These are phyloP conservation scores for Andrena camellia DNA, from an alignment of 2,888 invertebrate genomes.

Conservation along the genomic window DNA sequence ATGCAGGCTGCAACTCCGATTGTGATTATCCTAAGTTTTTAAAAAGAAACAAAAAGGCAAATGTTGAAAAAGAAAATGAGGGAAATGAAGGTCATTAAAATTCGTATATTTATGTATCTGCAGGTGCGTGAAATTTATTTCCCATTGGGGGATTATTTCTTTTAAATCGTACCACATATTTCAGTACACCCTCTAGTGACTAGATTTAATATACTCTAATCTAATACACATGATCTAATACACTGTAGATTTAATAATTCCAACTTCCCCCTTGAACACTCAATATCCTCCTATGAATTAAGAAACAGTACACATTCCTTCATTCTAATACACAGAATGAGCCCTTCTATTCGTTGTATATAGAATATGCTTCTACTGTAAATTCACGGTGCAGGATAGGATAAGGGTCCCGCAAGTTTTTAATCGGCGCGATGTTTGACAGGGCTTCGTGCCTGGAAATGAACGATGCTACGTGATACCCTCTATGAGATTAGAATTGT, in stretches of 20 bases:
- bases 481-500: slow-evolving; percentile 66
- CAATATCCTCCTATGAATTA: slow-evolving; percentile 13
- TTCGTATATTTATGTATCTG: too few species aligned
- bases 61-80: background rate
- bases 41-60: background rate
- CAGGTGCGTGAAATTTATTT: too few species aligned
- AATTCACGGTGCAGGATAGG: too few species aligned
- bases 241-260: slow-evolving; percentile 27
- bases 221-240: slow-evolving; percentile 24
- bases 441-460: slow-evolving; percentile 33
- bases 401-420: background rate
- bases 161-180: background rate
- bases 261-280: slow-evolving; percentile 11
- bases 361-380: too few species aligned
- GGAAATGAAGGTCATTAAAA: too few species aligned
- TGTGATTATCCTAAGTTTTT: background rate
- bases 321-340: background rate
- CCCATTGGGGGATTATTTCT: background rate
- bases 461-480: slow-evolving; percentile 36
- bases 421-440: background rate
- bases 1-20: background rate
- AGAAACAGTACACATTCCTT: background rate
- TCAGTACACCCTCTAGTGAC: background rate
- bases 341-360: too few species aligned
- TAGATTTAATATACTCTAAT: slow-evolving; percentile 16